Conservation (phyloP, 2,797 vertebrate species). For the Podarcis siculus region DNA sequence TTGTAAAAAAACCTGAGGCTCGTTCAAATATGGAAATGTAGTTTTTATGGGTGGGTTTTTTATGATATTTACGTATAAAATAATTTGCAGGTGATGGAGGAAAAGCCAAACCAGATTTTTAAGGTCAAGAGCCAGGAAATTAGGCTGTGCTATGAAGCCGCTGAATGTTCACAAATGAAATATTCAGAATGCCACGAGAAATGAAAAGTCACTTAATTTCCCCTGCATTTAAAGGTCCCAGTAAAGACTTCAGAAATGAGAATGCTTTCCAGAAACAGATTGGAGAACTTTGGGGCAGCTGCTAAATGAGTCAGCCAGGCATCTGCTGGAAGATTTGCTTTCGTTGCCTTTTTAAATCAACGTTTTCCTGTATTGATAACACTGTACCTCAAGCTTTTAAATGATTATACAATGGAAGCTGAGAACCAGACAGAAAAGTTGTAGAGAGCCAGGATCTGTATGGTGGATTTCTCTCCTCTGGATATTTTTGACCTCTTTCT, state of each 20-base stretch:
- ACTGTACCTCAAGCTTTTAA: slow-evolving; percentile 44
- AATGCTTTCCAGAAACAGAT: slow-evolving; percentile 69
- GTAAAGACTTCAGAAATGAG: slow-evolving; percentile 71
- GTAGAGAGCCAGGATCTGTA: neutral
- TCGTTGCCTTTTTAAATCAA: slow-evolving; percentile 39
- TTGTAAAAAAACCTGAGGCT: neutral
- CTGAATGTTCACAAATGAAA: slow-evolving; percentile 66
- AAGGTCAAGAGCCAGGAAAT: slow-evolving; percentile 67
- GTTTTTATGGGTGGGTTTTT: neutral
- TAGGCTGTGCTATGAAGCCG: slow-evolving; percentile 65
- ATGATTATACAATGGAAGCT: slow-evolving; percentile 32
- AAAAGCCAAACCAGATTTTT: slow-evolving; percentile 62
- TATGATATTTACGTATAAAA: slow-evolving; percentile 18
- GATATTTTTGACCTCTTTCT: neutral
- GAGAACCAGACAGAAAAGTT: neutral
- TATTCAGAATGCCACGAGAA: slow-evolving; percentile 67
- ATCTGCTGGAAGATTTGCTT: slow-evolving; percentile 56
- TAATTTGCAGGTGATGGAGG: slow-evolving; percentile 40
- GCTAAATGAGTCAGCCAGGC: slow-evolving; percentile 66
- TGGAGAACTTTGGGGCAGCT: slow-evolving; percentile 68
- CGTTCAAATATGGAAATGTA: neutral
- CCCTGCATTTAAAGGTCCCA: slow-evolving; percentile 57
- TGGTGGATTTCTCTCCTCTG: too few relatives aligned
- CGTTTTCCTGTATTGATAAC: slow-evolving; percentile 61
- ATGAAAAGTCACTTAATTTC: slow-evolving; percentile 69